Percentiles rank a stretch among this genome's conserved stretches.
These are phyloP conservation scores for Dendrophyllia cribrosa DNA, from an alignment of 64 coral and sea anemone species.

Conservation along the genomic window DNA sequence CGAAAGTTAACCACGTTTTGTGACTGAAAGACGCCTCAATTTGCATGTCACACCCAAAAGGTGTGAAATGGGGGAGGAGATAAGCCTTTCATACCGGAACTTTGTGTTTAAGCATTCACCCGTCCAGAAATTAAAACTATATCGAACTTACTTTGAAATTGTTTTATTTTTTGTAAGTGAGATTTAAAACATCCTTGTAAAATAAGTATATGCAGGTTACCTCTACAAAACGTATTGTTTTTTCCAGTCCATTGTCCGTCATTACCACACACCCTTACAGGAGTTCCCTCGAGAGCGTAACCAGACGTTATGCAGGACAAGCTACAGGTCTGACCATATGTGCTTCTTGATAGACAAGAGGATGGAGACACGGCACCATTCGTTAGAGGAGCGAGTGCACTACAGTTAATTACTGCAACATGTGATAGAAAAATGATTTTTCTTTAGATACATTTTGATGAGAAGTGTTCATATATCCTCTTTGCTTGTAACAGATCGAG, in stretches of 20 bases:
- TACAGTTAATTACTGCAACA: conserved; percentile 32
- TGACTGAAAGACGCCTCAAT: too few relatives aligned
- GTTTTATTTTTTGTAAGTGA: too few relatives aligned
- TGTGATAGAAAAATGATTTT: not conserved
- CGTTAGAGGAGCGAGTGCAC: not conserved
- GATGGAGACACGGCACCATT: conserved; percentile 2
- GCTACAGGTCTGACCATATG: conserved; percentile 8
- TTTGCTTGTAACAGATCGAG: too few relatives aligned
- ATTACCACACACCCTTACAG: conserved; percentile 24
- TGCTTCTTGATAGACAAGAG: not conserved
- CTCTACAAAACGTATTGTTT: conserved; percentile 45
- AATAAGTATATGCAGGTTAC: not conserved
- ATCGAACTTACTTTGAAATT: too few relatives aligned
- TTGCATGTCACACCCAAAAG: too few relatives aligned
- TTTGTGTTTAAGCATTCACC: too few relatives aligned
- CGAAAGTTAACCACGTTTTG: too few relatives aligned
- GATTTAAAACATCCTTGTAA: not conserved
- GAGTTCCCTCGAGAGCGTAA: conserved; percentile 29
- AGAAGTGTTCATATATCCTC: too few relatives aligned
- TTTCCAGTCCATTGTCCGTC: conserved; percentile 48
- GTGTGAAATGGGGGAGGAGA: too few relatives aligned
- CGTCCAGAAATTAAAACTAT: too few relatives aligned
- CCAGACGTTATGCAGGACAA: conserved; percentile 46
- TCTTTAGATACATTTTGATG: too few relatives aligned
- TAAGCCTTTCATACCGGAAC: too few relatives aligned